Evolutionary conservation across 1,140 invertebrate species (phyloP), one percentile per base, ranked within the genome.

Genomic region (Cyclina sinensis): DNA sequence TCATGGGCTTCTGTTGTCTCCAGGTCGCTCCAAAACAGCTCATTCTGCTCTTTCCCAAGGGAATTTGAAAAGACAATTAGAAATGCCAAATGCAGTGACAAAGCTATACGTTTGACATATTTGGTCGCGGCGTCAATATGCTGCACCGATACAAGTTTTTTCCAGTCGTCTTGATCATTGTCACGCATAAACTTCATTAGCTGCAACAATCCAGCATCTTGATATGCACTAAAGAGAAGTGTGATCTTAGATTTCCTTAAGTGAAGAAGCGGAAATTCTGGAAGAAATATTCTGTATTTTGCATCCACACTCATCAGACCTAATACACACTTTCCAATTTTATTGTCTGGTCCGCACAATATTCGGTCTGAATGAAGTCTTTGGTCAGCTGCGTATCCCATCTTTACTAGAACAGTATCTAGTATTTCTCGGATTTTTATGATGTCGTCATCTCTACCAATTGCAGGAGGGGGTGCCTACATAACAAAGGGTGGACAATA

Each of bases 401-500:
- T 76, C 48, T 76, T 76, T 7, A 12, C 18, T n/a, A 76, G 39
- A 51, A 18, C 37, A 30, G 46, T 39, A 76, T 76, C 73, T 24
- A 74, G 21, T 9, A 74, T 74, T 21, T 76, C 37, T 76, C 24
- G 11, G 73, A 76, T 76, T 48, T 76, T 76, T 4, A 7, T 21
- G 14, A 76, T 12, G n/a, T 76, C 73, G 48, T 76, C 73, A 76
- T 76, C 37, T 46, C 46, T 18, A n/a, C 73, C 73, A 37, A 7
- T 46, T 48, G 73, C 73, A 21, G 73, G 39, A 16, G 73, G 73
- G 73, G 73, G 16, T 76, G 39, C 39, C 73, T 76, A 48, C 73
- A 76, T 4, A 76, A 39, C 14, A 76, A 48, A 43, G 43, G 43
- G 43, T 4, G 43, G 4, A 43, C 43, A 43, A 43, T 43, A 43